Conservation (phyloP, 2,113 vertebrate genomes). For the Rhabdomys dilectus region DNA sequence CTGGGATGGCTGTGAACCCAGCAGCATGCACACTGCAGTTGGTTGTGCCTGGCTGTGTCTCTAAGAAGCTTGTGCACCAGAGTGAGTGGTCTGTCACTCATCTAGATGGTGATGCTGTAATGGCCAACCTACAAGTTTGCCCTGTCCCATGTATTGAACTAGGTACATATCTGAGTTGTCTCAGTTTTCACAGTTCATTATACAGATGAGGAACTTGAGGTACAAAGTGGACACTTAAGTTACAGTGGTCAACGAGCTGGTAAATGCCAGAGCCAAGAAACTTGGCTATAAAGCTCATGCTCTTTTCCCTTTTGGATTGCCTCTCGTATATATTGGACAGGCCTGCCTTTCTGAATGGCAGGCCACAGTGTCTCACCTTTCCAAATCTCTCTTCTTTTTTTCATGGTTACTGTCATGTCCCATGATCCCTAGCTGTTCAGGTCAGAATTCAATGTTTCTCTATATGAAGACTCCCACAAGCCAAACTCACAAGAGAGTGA, state of each 20-base stretch:
- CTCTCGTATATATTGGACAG: neutral
- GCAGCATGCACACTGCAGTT: neutral
- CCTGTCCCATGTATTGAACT: neutral
- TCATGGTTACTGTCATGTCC: neutral
- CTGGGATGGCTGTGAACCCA: neutral
- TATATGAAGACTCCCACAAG: neutral
- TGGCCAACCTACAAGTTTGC: neutral
- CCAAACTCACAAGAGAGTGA: neutral
- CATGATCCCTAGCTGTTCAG: neutral
- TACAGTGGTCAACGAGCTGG: neutral
- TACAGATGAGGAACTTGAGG: neutral
- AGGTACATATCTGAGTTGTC: neutral
- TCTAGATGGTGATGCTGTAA: neutral
- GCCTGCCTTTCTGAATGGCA: neutral
- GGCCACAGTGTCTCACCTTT: neutral
- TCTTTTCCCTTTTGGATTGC: neutral
- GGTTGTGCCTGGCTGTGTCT: neutral
- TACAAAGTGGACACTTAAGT: neutral
- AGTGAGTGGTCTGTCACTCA: neutral
- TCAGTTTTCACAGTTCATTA: neutral
- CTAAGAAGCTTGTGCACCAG: neutral
- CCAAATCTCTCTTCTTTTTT: neutral
- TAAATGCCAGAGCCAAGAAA: neutral
- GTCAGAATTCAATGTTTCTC: slow-evolving; percentile 28
- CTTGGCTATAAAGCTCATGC: neutral